These are phyloP conservation scores for Condylura cristata DNA, from an alignment of 2,113 vertebrate species.

Conservation along the genomic window DNA sequence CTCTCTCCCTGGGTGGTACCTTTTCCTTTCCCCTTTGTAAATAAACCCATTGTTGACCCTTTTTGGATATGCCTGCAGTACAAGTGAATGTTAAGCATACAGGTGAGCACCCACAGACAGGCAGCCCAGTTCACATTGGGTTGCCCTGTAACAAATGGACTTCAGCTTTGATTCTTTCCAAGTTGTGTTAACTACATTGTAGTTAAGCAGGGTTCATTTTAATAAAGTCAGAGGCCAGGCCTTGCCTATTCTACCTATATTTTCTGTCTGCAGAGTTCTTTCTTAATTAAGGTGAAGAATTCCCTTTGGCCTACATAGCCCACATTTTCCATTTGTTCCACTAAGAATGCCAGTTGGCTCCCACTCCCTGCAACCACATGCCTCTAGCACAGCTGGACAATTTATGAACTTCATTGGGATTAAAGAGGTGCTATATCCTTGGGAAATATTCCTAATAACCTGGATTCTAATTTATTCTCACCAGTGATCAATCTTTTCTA, in stretches of 20 bases:
- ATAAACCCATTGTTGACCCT: too few relatives aligned
- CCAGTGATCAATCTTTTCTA: neutral
- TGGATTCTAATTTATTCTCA: conserved; percentile 39
- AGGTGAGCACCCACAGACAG: too few relatives aligned
- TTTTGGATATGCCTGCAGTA: too few relatives aligned
- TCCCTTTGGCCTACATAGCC: conserved; percentile 23
- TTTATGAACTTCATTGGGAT: conserved; percentile 65
- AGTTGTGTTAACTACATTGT: conserved; percentile 53
- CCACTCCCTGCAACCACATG: conserved; percentile 42
- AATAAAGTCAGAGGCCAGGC: conserved; percentile 50
- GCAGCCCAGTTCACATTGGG: too few relatives aligned
- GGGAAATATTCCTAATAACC: conserved; percentile 48
- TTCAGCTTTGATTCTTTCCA: conserved; percentile 53
- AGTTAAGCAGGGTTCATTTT: conserved; percentile 58
- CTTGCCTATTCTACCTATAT: conserved; percentile 40
- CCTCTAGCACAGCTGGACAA: conserved; percentile 66
- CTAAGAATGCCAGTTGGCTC: conserved; percentile 66
- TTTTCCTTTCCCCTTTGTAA: too few relatives aligned
- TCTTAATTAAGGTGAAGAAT: conserved; percentile 77
- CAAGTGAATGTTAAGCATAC: too few relatives aligned
- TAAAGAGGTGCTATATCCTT: conserved; percentile 71
- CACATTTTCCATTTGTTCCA: conserved; percentile 68
- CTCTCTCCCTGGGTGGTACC: too few relatives aligned
- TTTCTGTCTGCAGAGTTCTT: conserved; percentile 58
- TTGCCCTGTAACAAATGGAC: too few relatives aligned